Evolutionary conservation across 2,888 invertebrate genomes (phyloP).

Genomic region (Abrostola triplasia): DNA sequence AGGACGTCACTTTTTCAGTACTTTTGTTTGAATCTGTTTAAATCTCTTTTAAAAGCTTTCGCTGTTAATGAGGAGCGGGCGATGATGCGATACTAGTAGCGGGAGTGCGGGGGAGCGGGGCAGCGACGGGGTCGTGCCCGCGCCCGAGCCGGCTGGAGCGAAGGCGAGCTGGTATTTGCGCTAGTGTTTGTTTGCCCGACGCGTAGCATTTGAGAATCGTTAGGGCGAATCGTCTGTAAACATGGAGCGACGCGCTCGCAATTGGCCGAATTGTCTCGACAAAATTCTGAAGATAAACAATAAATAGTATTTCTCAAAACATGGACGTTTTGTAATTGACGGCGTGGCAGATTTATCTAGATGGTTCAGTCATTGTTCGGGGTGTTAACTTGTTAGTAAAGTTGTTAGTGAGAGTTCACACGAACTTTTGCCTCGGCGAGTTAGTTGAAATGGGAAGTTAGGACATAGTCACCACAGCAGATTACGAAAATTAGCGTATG

Average conservation of each 20-base stretch:
- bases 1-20: constrained; percentile 81
- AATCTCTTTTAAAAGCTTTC: constrained; percentile 83
- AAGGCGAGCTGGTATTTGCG: constrained; percentile 76
- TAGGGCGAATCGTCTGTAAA: constrained; percentile 85
- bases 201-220: constrained; percentile 87
- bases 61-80: constrained; percentile 81
- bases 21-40: constrained; percentile 84
- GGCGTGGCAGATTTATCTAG: constrained; percentile 83
- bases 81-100: constrained; percentile 67
- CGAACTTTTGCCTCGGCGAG: constrained; percentile 81
- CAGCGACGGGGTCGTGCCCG: constrained; percentile 31
- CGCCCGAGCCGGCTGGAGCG: constrained; percentile 55
- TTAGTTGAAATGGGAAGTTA: constrained; percentile 81
- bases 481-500: constrained; percentile 79
- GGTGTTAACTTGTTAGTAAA: constrained; percentile 86
- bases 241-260: constrained; percentile 78
- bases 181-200: constrained; percentile 80
- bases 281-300: constrained; percentile 83
- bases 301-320: constrained; percentile 83
- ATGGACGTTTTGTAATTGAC: constrained; percentile 86
- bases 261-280: constrained; percentile 82
- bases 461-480: constrained; percentile 79
- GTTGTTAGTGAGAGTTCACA: constrained; percentile 84
- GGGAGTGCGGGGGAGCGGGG: constrained; percentile 50
- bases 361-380: constrained; percentile 87